A percentile compares a stretch with the other conserved stretches of the same genome.
These are phyloP conservation scores for Leptinotarsa undecemlineata DNA, from an alignment of 1,140 invertebrate species.

Conservation along the genomic window DNA sequence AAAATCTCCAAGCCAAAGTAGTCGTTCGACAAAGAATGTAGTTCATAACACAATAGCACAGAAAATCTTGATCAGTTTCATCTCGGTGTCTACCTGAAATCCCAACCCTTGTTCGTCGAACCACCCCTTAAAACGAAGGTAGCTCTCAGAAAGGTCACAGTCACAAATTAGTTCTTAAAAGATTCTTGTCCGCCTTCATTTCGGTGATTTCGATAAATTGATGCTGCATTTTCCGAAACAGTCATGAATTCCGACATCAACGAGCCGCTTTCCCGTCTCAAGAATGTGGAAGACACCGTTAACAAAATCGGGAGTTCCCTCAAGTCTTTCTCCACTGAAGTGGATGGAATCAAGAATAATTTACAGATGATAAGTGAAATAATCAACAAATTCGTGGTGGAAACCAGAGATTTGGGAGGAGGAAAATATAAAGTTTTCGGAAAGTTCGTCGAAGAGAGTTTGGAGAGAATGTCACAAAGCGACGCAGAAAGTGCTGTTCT, in stretches of 20 bases:
- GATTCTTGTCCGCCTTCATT: neutral
- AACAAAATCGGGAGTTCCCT: neutral
- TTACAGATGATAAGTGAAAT: constrained; percentile 20
- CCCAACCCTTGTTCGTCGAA: neutral
- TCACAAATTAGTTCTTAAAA: neutral
- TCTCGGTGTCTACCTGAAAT: neutral
- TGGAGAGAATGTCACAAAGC: constrained; percentile 16
- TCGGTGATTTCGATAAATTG: neutral
- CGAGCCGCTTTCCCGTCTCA: neutral
- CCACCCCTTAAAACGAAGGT: neutral
- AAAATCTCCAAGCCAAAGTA: no score
- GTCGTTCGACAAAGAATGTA: no score
- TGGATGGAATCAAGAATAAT: constrained; percentile 17
- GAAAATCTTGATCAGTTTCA: neutral
- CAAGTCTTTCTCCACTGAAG: constrained; percentile 1
- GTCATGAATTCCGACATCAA: neutral
- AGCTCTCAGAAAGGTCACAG: neutral
- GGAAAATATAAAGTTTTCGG: constrained; percentile 26
- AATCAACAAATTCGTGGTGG: constrained; percentile 20
- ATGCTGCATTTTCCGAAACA: neutral
- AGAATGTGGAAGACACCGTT: constrained; percentile 10
- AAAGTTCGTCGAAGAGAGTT: constrained; percentile 32
- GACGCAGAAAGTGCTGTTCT: constrained; percentile 30
- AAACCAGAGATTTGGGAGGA: constrained; percentile 6
- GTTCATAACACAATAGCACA: no score